Percentiles rank a stretch among this genome's conserved stretches.
Evolutionary conservation across 2,113 vertebrate genomes (phyloP).

Genomic region (Stegostoma tigrinum): DNA sequence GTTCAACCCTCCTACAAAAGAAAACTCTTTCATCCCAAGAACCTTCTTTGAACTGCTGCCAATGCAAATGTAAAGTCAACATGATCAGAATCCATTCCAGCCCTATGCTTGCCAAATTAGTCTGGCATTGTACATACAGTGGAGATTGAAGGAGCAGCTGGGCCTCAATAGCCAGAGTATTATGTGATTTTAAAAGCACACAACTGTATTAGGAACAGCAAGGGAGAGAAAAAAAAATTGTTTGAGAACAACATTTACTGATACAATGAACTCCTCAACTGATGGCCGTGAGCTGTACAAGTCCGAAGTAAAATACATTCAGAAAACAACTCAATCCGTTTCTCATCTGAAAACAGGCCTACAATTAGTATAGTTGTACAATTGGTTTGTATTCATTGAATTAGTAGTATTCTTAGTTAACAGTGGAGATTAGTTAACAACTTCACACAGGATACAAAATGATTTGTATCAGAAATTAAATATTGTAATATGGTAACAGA

Average conservation of each 20-base stretch:
- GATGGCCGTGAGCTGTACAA: not conserved
- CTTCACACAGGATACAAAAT: not conserved
- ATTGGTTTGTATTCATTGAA: too few relatives aligned
- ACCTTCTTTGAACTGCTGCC: too few relatives aligned
- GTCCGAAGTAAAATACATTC: not conserved
- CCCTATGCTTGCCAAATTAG: not conserved
- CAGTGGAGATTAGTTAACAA: too few relatives aligned
- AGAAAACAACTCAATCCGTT: not conserved
- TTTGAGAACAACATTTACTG: not conserved
- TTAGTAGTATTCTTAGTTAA: too few relatives aligned
- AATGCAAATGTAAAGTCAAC: not conserved
- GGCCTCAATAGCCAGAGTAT: not conserved
- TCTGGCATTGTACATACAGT: not conserved
- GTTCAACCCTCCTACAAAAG: too few relatives aligned
- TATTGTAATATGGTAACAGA: not conserved
- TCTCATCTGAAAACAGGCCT: not conserved
- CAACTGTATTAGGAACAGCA: not conserved
- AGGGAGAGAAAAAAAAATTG: not conserved
- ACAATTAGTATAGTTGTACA: not conserved
- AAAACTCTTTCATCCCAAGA: too few relatives aligned
- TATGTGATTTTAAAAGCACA: not conserved
- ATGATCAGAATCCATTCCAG: not conserved
- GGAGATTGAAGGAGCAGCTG: not conserved
- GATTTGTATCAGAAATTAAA: not conserved
- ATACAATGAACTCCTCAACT: not conserved